Evolutionary conservation across 2,113 vertebrate species (phyloP).

Genomic region (Larimichthys crocea): DNA sequence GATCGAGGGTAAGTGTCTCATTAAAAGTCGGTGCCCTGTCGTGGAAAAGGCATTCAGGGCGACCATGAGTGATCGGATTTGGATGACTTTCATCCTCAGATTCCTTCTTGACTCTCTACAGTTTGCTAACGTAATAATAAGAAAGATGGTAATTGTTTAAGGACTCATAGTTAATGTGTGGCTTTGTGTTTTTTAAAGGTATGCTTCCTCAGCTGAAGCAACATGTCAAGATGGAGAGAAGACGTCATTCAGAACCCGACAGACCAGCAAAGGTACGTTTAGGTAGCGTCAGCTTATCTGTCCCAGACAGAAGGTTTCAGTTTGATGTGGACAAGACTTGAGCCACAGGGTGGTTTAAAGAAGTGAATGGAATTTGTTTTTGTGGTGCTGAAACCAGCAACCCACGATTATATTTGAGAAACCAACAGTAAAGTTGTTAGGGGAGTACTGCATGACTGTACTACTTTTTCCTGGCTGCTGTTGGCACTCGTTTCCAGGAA

Average conservation of each 20-base stretch:
- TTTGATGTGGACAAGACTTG: neutral
- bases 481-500: slow-evolving; percentile 83
- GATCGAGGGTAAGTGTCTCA: slow-evolving; percentile 89
- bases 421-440: neutral
- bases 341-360: neutral
- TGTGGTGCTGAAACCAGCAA: slow-evolving; percentile 1
- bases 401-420: neutral
- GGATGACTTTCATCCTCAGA: neutral
- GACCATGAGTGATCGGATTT: neutral
- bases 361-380: neutral
- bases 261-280: slow-evolving; percentile 93
- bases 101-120: neutral
- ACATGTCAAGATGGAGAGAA: slow-evolving; percentile 96
- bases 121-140: neutral
- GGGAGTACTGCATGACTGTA: neutral
- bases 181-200: slow-evolving; percentile 78
- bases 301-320: neutral
- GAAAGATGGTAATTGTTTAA: neutral
- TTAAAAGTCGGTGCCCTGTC: neutral
- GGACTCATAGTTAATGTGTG: neutral
- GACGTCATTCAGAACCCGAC: slow-evolving; percentile 97
- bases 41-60: neutral
- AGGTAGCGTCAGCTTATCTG: neutral
- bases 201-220: slow-evolving; percentile 98
- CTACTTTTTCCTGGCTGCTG: neutral